phyloP scores from a whole-genome alignment of 53 echinoderm and acorn worm species.

The Stichopus horrens region DNA sequence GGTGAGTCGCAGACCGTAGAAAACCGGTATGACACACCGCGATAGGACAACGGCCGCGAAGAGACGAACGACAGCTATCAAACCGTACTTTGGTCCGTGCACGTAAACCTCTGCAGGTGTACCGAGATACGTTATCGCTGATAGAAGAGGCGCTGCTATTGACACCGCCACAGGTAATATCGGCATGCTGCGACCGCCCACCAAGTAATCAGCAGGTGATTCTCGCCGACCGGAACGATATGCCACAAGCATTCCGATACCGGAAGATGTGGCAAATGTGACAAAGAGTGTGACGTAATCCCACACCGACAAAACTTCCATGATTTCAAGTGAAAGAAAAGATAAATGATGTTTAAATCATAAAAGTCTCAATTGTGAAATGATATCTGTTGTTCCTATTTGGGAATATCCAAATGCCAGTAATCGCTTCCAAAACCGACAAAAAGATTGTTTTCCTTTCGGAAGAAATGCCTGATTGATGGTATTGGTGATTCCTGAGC shows the following conservation, averaged over 20 bases:
- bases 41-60: not conserved
- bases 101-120: conserved; percentile 37
- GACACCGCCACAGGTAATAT: conserved; percentile 31
- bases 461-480: too few relatives aligned
- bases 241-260: conserved; percentile 17
- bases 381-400: too few relatives aligned
- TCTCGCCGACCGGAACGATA: not conserved
- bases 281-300: conserved; percentile 1
- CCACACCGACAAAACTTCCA: not conserved
- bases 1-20: conserved; percentile 16
- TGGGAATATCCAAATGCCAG: too few relatives aligned
- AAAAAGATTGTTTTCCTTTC: too few relatives aligned
- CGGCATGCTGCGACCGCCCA: not conserved
- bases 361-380: too few relatives aligned
- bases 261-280: conserved; percentile 2
- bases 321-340: too few relatives aligned
- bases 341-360: too few relatives aligned
- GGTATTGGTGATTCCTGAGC: too few relatives aligned
- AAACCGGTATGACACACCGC: conserved; percentile 22
- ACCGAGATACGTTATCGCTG: conserved; percentile 42
- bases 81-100: conserved; percentile 28
- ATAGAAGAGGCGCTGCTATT: not conserved
- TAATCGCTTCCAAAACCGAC: too few relatives aligned
- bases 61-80: not conserved
- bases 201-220: conserved; percentile 18